A percentile compares a stretch with the other conserved stretches of the same genome.
Evolutionary conservation across 1,140 invertebrate genomes (phyloP).

Genomic region (Cephus cinctus): DNA sequence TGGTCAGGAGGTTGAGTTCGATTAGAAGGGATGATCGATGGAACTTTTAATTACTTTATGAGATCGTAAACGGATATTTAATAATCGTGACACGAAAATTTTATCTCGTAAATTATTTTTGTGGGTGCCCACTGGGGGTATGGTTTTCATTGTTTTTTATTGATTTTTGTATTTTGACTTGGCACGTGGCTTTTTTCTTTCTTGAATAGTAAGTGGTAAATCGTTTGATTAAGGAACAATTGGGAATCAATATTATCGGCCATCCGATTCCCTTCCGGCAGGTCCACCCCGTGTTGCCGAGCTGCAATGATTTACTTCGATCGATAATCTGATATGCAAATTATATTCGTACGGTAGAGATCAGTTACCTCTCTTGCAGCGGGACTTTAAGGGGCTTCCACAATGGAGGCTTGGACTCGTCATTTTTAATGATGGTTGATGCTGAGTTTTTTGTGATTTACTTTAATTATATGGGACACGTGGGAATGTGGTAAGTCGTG

Average conservation of each 20-base stretch:
- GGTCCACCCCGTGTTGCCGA: constrained; percentile 17
- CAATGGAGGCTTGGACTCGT: constrained; percentile 15
- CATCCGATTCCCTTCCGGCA: constrained; percentile 25
- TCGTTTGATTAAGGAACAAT: no score
- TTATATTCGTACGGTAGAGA: constrained; percentile 28
- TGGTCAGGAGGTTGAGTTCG: no score
- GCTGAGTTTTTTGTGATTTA: no score
- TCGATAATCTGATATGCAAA: constrained; percentile 37
- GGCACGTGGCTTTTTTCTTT: background rate
- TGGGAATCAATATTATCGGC: constrained; percentile 26
- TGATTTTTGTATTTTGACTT: background rate
- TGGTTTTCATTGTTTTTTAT: no score
- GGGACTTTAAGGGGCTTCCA: constrained; percentile 19
- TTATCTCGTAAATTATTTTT: no score
- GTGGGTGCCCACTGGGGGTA: no score
- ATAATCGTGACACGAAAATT: no score
- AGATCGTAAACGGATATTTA: background rate
- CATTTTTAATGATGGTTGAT: no score
- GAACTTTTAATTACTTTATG: background rate
- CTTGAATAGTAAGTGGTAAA: no score
- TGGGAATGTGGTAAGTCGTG: no score
- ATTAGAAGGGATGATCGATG: no score
- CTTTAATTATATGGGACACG: no score
- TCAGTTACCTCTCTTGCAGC: constrained; percentile 25
- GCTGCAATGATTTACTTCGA: constrained; percentile 30